phyloP scores from a whole-genome alignment of 2,797 vertebrate genomes.

The Rhodeus uyekii region DNA sequence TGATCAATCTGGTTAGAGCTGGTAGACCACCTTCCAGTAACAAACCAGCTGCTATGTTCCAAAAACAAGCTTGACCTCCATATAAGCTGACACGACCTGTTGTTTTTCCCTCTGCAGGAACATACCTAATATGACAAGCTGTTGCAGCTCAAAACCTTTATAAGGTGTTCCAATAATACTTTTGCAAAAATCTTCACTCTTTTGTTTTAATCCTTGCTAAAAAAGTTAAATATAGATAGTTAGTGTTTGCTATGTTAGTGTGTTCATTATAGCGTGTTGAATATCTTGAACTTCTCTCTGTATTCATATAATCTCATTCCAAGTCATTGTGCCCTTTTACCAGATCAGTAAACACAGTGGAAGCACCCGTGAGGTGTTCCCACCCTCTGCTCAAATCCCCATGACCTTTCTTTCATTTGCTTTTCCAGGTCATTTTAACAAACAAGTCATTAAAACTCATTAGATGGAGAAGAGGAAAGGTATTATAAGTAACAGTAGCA shows the following conservation, averaged over 20 bases:
- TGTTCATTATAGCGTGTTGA: neutral
- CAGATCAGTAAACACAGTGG: slow-evolving; percentile 24
- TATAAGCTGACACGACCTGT: neutral
- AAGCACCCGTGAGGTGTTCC: slow-evolving; percentile 29
- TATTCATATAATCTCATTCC: slow-evolving; percentile 17
- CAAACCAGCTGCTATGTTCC: slow-evolving; percentile 9
- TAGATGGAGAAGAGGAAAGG: slow-evolving; percentile 16
- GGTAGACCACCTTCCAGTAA: slow-evolving; percentile 9
- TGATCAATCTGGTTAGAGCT: slow-evolving; percentile 8
- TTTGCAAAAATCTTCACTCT: neutral
- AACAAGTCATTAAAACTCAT: slow-evolving; percentile 46
- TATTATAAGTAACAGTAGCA: neutral
- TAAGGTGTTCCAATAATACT: neutral
- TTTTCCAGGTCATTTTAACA: slow-evolving; percentile 41
- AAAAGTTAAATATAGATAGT: neutral
- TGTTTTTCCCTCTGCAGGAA: neutral
- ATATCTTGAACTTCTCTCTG: neutral
- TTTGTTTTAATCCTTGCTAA: neutral
- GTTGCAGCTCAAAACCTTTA: neutral
- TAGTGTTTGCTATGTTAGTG: neutral
- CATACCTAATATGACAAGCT: neutral
- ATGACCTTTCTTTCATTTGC: slow-evolving; percentile 53
- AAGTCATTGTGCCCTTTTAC: slow-evolving; percentile 40
- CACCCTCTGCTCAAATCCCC: slow-evolving; percentile 9
- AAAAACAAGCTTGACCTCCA: neutral